phyloP scores from a whole-genome alignment of 2,113 vertebrate genomes.

The Caretta caretta region DNA sequence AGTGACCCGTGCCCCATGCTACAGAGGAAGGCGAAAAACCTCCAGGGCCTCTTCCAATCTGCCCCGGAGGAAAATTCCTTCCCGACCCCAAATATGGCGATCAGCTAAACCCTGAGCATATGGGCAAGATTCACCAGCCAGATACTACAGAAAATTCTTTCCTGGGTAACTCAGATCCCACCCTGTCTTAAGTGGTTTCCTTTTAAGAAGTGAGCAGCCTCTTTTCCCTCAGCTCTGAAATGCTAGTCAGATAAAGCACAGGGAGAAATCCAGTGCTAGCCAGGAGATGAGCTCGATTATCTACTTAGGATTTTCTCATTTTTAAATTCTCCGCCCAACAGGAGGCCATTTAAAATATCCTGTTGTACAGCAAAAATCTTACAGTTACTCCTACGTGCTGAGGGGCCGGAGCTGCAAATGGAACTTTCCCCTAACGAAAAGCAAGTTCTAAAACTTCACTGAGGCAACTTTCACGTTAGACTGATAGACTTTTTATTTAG shows the following conservation, averaged over 20 bases:
- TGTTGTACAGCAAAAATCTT: neutral
- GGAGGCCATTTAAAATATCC: rapidly evolving
- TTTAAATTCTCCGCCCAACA: neutral
- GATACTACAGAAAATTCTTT: too few species aligned
- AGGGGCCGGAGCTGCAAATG: neutral
- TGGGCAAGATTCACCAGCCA: too few species aligned
- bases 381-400: rapidly evolving
- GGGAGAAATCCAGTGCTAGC: neutral
- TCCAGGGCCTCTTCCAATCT: too few species aligned
- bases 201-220: neutral
- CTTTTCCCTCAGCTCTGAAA: neutral
- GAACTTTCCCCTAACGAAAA: neutral
- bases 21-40: too few species aligned
- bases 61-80: too few species aligned
- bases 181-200: neutral
- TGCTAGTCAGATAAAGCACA: neutral
- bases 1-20: too few species aligned
- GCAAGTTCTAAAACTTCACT: neutral
- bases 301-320: neutral
- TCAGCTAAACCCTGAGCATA: too few species aligned
- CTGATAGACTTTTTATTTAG: neutral
- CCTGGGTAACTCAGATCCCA: too few species aligned
- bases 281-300: neutral
- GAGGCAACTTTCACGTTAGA: neutral
- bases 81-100: too few species aligned